Conservation (phyloP, 1,140 invertebrate species). For the Solenopsis fugax region DNA sequence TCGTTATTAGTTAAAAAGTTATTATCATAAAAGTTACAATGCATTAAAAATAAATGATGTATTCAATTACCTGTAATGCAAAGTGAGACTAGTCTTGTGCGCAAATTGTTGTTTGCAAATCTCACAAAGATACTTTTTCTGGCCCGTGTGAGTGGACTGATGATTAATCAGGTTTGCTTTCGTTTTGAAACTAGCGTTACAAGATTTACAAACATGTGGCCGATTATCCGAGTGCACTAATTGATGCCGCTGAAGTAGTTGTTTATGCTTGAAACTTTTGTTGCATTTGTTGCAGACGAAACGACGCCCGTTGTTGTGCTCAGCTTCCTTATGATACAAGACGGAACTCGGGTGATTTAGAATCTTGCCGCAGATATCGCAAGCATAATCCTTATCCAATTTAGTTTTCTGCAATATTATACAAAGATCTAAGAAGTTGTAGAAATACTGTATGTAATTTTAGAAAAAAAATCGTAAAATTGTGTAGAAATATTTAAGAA, state of each 20-base stretch:
- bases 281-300: slow-evolving; percentile 91
- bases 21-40: too few species aligned
- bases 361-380: slow-evolving; percentile 90
- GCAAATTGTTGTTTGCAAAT: slow-evolving; percentile 92
- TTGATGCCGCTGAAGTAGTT: slow-evolving; percentile 90
- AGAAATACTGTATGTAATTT: slow-evolving; percentile 9
- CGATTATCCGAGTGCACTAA: slow-evolving; percentile 90
- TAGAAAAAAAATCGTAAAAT: slow-evolving; percentile 18
- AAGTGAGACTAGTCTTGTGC: slow-evolving; percentile 91
- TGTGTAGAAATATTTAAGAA: slow-evolving; percentile 29
- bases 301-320: slow-evolving; percentile 89
- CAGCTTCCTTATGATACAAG: slow-evolving; percentile 91
- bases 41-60: neutral
- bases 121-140: slow-evolving; percentile 91
- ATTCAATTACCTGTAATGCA: slow-evolving; percentile 88
- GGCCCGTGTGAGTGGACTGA: slow-evolving; percentile 89
- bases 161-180: slow-evolving; percentile 91
- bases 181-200: slow-evolving; percentile 90
- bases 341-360: slow-evolving; percentile 90
- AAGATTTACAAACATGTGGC: slow-evolving; percentile 89
- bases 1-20: too few species aligned
- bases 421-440: slow-evolving; percentile 11
- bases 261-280: slow-evolving; percentile 91
- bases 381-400: slow-evolving; percentile 87
- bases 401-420: slow-evolving; percentile 77